phyloP scores from a whole-genome alignment of 2,113 vertebrate genomes.

The Nanorana parkeri region DNA sequence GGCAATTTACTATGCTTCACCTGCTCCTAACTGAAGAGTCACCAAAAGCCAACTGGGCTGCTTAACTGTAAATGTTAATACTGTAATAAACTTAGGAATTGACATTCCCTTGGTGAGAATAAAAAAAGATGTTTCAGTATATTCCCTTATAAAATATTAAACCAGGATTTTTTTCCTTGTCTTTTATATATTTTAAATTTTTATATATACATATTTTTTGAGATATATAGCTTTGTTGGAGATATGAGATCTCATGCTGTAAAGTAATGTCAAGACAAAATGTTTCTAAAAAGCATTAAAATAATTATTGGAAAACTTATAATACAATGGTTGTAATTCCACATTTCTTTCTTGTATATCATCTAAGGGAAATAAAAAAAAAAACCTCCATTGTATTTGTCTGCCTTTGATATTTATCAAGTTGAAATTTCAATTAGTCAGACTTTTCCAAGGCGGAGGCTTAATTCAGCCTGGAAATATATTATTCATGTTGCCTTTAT shows the following conservation, averaged over 20 bases:
- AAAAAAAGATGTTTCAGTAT: slow-evolving; percentile 51
- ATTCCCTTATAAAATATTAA: slow-evolving; percentile 57
- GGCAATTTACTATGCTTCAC: slow-evolving; percentile 59
- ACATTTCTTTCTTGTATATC: slow-evolving; percentile 5
- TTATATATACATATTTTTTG: slow-evolving; percentile 50
- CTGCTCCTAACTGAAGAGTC: slow-evolving; percentile 51
- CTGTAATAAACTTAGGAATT: slow-evolving; percentile 56
- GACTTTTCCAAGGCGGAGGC: slow-evolving; percentile 43
- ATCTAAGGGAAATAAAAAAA: slow-evolving; percentile 24
- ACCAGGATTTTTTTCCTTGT: slow-evolving; percentile 42
- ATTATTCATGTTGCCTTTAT: slow-evolving; percentile 48
- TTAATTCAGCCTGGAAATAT: slow-evolving; percentile 50
- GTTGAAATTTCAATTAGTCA: slow-evolving; percentile 58
- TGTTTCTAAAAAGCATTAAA: neutral
- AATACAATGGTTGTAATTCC: slow-evolving; percentile 42
- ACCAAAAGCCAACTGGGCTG: slow-evolving; percentile 56
- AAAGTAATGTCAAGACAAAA: slow-evolving; percentile 32
- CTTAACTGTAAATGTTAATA: slow-evolving; percentile 59
- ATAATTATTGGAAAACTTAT: slow-evolving; percentile 41
- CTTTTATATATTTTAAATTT: slow-evolving; percentile 53
- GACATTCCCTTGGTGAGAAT: slow-evolving; percentile 53
- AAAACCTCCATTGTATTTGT: slow-evolving; percentile 38
- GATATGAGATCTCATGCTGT: neutral
- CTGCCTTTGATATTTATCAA: slow-evolving; percentile 54
- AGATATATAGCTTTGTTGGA: slow-evolving; percentile 51